These are phyloP conservation scores for Geodia barretti DNA, from an alignment of 37 sponge, comb jelly and placozoan genomes.

Conservation along the genomic window DNA sequence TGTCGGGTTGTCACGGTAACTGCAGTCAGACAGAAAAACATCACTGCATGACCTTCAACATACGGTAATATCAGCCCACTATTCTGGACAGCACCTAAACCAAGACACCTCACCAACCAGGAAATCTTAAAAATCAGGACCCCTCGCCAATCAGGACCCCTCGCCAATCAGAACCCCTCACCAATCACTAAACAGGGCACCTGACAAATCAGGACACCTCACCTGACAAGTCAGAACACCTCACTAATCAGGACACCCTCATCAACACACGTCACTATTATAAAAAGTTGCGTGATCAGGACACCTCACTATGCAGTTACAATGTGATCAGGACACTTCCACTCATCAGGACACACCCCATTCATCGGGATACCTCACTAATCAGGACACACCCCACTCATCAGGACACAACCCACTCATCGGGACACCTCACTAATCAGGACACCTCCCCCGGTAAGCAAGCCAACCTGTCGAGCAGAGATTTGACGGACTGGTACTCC, in stretches of 20 bases:
- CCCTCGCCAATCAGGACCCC: background rate
- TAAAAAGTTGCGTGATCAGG: too few species aligned
- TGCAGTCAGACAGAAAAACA: background rate
- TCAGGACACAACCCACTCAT: background rate
- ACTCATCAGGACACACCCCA: background rate
- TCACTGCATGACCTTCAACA: background rate
- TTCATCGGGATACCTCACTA: too few species aligned
- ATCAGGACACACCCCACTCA: background rate
- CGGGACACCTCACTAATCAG: background rate
- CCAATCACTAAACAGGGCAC: background rate
- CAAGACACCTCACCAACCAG: background rate
- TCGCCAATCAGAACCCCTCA: background rate
- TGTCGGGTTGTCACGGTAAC: slow-evolving; percentile 51
- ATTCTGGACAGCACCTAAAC: too few species aligned
- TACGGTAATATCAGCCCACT: background rate
- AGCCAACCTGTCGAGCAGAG: slow-evolving; percentile 50
- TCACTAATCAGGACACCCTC: too few species aligned
- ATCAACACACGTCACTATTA: too few species aligned
- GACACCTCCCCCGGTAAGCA: background rate
- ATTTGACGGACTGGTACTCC: slow-evolving; percentile 53
- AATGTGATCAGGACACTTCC: too few species aligned
- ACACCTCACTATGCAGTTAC: background rate
- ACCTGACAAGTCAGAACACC: background rate
- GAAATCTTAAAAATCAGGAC: background rate
- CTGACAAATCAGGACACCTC: background rate